phyloP scores from a whole-genome alignment of 1,140 invertebrate species.

The Tyrophagus putrescentiae region DNA sequence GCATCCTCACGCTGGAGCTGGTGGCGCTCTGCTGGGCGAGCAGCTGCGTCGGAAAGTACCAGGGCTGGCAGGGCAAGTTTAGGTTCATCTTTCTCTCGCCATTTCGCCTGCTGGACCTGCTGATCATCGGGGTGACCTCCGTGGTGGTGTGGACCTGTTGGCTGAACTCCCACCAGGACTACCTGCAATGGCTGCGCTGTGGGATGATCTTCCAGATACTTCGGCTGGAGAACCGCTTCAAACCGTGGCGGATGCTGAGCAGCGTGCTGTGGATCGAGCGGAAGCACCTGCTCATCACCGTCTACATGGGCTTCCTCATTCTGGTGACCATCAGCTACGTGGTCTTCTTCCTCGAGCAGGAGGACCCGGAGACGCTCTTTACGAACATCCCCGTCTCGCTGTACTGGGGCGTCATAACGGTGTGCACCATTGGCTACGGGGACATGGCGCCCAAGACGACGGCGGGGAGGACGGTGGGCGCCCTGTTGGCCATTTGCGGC shows the following conservation, averaged over 20 bases:
- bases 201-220: conserved; percentile 1
- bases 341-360: conserved; percentile 9
- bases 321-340: conserved; percentile 6
- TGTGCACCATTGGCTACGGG: conserved; percentile 14
- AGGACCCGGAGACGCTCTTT: not conserved
- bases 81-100: not conserved
- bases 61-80: not conserved
- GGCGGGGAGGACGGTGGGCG: not conserved
- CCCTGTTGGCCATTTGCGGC: not conserved
- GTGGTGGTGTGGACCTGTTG: not conserved
- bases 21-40: conserved; percentile 10
- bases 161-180: not conserved
- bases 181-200: conserved; percentile 1
- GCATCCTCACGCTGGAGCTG: not conserved
- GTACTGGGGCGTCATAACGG: conserved; percentile 1
- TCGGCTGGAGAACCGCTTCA: conserved; percentile 3
- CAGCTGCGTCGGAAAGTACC: conserved; percentile 1
- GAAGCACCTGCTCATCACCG: conserved; percentile 7
- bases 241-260: conserved; percentile 2
- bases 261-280: not conserved
- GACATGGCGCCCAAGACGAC: conserved; percentile 9
- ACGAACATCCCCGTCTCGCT: not conserved
- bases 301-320: conserved; percentile 3
- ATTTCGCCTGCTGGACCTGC: conserved; percentile 8
- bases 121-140: not conserved